These are phyloP conservation scores for Sphaeramia orbicularis DNA, from an alignment of 2,797 vertebrate genomes.

Conservation along the genomic window DNA sequence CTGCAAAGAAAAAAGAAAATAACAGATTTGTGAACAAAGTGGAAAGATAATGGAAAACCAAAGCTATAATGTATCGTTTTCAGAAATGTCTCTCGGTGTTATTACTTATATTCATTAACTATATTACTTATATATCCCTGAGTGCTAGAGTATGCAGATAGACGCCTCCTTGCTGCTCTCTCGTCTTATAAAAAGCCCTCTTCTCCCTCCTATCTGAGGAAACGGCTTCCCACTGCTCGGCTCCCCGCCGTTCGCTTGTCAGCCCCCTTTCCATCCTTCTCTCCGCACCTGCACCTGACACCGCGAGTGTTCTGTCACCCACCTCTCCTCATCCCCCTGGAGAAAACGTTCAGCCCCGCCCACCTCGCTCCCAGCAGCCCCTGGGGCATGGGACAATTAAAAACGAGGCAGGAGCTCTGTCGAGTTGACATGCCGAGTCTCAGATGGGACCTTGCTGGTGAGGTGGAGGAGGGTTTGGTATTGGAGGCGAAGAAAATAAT, in stretches of 20 bases:
- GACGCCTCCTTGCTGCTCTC: conserved; percentile 62
- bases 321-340: conserved; percentile 45
- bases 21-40: background rate
- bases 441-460: conserved; percentile 56
- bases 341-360: conserved; percentile 66
- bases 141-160: conserved; percentile 40
- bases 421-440: conserved; percentile 62
- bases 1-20: conserved; percentile 8
- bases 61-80: conserved; percentile 20
- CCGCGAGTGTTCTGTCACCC: conserved; percentile 67
- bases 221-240: conserved; percentile 64
- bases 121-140: conserved; percentile 30
- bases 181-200: conserved; percentile 70
- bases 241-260: conserved; percentile 77
- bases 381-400: conserved; percentile 80
- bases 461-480: conserved; percentile 22
- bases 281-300: conserved; percentile 80
- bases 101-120: too few relatives aligned
- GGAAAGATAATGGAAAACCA: conserved; percentile 8
- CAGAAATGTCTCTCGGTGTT: conserved; percentile 30
- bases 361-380: conserved; percentile 76
- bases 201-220: conserved; percentile 50
- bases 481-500: conserved; percentile 58
- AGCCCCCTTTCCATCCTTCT: conserved; percentile 66
- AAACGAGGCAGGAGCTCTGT: conserved; percentile 68